Base-by-base conservation (phyloP, 2,888 invertebrate genomes). In the Nipponacmea schrenckii region DNA sequence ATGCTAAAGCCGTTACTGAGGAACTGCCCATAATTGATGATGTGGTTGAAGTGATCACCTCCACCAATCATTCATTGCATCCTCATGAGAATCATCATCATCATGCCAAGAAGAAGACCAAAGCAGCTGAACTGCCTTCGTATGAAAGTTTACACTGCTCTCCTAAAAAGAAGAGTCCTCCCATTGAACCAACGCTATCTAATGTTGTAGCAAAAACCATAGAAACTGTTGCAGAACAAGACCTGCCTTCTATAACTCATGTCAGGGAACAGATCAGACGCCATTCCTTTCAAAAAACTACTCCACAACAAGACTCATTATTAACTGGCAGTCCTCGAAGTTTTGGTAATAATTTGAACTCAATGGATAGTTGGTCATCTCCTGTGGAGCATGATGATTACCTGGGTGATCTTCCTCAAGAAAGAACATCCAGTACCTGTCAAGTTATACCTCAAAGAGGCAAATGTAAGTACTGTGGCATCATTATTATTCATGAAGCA, bases 281-380 rank as follows among this genome's bases (percentile, higher is more conserved):
- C 15, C 44, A 65, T 44, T 31, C 65, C 7, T n/a, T 17, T 17
- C 65, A 44, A 39, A 44, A 65, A 45, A 17, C 8, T 3, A 44
- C 39, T 31, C 20, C 15, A 15, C 26, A 24, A 26, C 20, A 56
- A 56, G 20, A 10, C 20, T 12, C 20, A 20, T 12, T 24, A 3
- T 3, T 20, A 10, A 20, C 24, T 24, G 31, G 45, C 27, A 70
- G 70, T 44, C 74, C 74, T 0, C 64, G 72, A 20, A 73, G 72
- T 69, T 72, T 76, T 66, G 85, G 86, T 31, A 85, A 85, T 78
- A 85, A 81, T 68, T 75, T 86, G n/a, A 78, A 79, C 56, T 69
- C 77, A 12, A 79, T 80, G 62, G 76, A 80, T 62, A 85, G 86
- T 15, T 85, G 85, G 86, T 84, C 84, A 4, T 83, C 85, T 7